Evolutionary conservation across 1,140 invertebrate genomes (phyloP).

Genomic region (Dreissena polymorpha): DNA sequence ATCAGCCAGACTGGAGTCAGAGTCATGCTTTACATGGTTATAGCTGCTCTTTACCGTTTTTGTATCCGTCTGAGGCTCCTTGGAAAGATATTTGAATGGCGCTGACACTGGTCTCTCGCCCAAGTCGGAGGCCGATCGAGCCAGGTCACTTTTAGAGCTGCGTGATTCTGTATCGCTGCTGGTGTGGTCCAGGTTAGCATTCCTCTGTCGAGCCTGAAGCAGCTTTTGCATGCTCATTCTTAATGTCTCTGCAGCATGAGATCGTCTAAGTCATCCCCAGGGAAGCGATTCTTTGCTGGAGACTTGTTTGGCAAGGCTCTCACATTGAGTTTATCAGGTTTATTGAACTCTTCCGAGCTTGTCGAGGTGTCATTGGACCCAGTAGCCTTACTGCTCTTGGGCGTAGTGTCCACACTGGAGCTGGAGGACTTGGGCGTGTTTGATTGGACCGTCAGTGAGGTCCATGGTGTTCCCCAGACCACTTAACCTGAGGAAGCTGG

Average conservation of each 20-base stretch:
- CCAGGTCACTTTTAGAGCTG: slow-evolving; percentile 34
- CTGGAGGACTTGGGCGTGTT: slow-evolving; percentile 35
- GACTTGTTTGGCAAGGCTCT: slow-evolving; percentile 68
- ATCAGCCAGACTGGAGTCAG: slow-evolving; percentile 50
- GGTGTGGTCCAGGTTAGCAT: slow-evolving; percentile 50
- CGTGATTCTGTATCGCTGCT: slow-evolving; percentile 73
- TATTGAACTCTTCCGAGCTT: slow-evolving; percentile 64
- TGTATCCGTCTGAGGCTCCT: slow-evolving; percentile 42
- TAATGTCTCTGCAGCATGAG: slow-evolving; percentile 68
- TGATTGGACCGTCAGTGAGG: slow-evolving; percentile 45
- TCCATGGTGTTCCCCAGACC: slow-evolving; percentile 55
- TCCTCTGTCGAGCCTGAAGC: slow-evolving; percentile 72
- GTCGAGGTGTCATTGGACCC: not conserved
- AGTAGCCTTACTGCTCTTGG: not conserved
- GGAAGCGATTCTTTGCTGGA: slow-evolving; percentile 22
- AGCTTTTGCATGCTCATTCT: slow-evolving; percentile 76
- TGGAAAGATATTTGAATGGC: slow-evolving; percentile 58
- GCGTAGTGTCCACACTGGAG: slow-evolving; percentile 5
- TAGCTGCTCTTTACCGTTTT: slow-evolving; percentile 8
- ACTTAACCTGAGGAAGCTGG: slow-evolving; percentile 44
- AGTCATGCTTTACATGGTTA: slow-evolving; percentile 40
- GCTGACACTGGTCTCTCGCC: slow-evolving; percentile 65
- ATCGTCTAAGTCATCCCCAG: slow-evolving; percentile 59
- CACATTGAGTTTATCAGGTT: slow-evolving; percentile 64
- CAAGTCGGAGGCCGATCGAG: slow-evolving; percentile 25